Evolutionary conservation across 2,888 invertebrate species (phyloP).

Genomic region (Parascotia fuliginaria): DNA sequence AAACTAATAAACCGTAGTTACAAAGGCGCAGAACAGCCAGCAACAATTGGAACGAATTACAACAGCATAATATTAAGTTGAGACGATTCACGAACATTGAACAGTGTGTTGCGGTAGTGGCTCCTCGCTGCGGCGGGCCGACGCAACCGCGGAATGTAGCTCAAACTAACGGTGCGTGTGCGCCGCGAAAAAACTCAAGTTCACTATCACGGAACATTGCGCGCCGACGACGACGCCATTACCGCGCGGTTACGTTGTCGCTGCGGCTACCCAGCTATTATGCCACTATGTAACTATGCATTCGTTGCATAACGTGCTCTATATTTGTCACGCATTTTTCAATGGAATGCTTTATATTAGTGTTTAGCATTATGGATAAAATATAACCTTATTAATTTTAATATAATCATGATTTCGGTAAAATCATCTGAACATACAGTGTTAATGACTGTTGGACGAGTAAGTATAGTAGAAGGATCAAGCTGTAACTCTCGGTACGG

Average conservation of each 20-base stretch:
- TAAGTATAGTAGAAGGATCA: too few species aligned
- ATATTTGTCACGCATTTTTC: conserved; percentile 33
- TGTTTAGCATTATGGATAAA: too few species aligned
- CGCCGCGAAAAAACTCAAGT: conserved; percentile 83
- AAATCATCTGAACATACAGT: too few species aligned
- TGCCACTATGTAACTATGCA: conserved; percentile 60
- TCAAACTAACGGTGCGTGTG: conserved; percentile 79
- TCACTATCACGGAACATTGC: conserved; percentile 85
- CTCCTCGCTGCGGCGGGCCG: conserved; percentile 65
- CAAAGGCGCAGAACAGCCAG: conserved; percentile 18
- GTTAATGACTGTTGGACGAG: too few species aligned
- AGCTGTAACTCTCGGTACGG: too few species aligned
- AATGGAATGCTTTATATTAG: not conserved
- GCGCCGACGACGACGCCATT: conserved; percentile 65
- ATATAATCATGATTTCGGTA: too few species aligned
- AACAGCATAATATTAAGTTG: conserved; percentile 43
- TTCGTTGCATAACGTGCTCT: conserved; percentile 60
- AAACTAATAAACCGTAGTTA: conserved; percentile 7
- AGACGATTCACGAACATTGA: conserved; percentile 40
- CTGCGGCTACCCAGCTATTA: conserved; percentile 57
- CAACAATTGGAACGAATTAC: conserved; percentile 35
- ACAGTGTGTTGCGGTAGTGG: conserved; percentile 56
- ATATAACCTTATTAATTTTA: too few species aligned
- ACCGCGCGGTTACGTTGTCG: conserved; percentile 78
- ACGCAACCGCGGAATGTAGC: conserved; percentile 81